A percentile compares a stretch with the other conserved stretches of the same genome.
Conservation (phyloP, 2,888 invertebrate genomes). For the Drosophila bunnanda region DNA sequence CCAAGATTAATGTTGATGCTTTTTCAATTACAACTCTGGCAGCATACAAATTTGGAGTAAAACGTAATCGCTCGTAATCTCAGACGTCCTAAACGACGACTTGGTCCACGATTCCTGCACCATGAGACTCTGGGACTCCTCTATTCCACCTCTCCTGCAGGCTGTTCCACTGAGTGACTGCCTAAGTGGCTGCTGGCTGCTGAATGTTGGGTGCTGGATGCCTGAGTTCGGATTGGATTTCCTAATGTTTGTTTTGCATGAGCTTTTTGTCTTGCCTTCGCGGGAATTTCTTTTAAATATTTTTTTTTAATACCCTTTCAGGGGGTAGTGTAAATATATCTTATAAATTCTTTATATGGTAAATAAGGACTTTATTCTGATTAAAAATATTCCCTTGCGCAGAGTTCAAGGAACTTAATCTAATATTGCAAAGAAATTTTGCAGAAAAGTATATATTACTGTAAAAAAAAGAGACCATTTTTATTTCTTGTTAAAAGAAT, state of each 20-base stretch:
- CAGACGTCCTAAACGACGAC: slow-evolving; percentile 78
- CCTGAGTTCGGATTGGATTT: slow-evolving; percentile 77
- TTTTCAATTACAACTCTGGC: slow-evolving; percentile 83
- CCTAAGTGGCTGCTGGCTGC: slow-evolving; percentile 73
- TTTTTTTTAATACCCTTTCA: slow-evolving; percentile 19
- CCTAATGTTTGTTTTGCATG: slow-evolving; percentile 82
- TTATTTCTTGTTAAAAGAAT: no score
- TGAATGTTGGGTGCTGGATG: slow-evolving; percentile 60
- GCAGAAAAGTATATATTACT: no score
- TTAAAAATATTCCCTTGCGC: neutral
- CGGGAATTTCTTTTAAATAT: slow-evolving; percentile 23
- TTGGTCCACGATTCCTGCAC: slow-evolving; percentile 42
- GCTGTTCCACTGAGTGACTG: slow-evolving; percentile 68
- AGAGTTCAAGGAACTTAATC: no score
- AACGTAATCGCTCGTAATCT: slow-evolving; percentile 81
- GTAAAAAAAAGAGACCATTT: no score
- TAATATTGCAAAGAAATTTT: no score
- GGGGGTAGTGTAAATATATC: neutral
- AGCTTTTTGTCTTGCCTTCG: slow-evolving; percentile 54
- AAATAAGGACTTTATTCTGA: neutral
- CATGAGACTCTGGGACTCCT: slow-evolving; percentile 7
- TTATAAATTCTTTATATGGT: no score
- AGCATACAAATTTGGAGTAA: slow-evolving; percentile 82
- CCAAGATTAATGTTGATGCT: slow-evolving; percentile 84
- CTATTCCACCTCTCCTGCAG: slow-evolving; percentile 11